These are phyloP conservation scores for Lates calcarifer DNA, from an alignment of 2,113 vertebrate genomes.

Conservation along the genomic window DNA sequence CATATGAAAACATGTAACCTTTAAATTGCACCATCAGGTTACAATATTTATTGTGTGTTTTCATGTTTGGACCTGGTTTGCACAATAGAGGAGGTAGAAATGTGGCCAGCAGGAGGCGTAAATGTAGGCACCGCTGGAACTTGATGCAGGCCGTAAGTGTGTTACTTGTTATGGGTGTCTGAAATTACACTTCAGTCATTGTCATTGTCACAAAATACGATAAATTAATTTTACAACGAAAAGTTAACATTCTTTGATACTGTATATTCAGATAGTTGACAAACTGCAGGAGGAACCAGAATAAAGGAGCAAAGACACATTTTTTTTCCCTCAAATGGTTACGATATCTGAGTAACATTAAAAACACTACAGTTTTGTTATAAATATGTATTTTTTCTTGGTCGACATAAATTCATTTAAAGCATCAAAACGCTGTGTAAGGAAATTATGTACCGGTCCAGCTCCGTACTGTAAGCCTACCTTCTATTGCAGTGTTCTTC, in stretches of 20 bases:
- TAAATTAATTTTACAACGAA: not conserved
- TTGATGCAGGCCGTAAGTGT: not conserved
- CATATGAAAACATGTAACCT: not conserved
- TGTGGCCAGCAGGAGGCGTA: constrained; percentile 16
- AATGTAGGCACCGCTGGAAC: not conserved
- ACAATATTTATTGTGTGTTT: not conserved
- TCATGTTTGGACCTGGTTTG: not conserved
- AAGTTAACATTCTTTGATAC: not conserved
- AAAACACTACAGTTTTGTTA: no score
- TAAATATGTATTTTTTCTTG: no score
- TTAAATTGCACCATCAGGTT: not conserved
- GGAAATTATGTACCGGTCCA: not conserved
- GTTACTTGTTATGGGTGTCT: not conserved
- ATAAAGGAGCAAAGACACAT: not conserved
- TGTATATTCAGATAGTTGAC: not conserved
- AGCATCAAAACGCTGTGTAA: not conserved
- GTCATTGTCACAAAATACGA: not conserved
- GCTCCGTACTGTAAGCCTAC: not conserved
- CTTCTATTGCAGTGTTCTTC: constrained; percentile 18
- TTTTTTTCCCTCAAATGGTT: not conserved
- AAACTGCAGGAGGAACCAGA: not conserved
- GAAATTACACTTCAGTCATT: no score
- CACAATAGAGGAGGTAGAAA: not conserved
- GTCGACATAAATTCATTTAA: not conserved
- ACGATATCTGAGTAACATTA: not conserved